Percentiles rank a stretch among this genome's conserved stretches.
Conservation (phyloP, 2,113 vertebrate species). For the Numida meleagris region DNA sequence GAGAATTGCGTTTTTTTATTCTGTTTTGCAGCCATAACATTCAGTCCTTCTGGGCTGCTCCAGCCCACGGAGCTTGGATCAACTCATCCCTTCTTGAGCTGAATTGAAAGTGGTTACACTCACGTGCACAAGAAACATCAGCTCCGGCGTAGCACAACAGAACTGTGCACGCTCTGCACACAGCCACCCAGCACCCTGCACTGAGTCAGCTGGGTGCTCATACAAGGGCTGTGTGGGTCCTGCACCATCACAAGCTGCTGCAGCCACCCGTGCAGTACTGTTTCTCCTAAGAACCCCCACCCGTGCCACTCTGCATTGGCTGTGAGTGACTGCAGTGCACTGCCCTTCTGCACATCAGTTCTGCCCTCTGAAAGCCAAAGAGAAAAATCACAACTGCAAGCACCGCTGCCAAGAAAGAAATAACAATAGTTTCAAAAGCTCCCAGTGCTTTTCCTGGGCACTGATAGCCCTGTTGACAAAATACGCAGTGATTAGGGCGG, state of each 20-base stretch:
- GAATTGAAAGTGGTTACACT: background rate
- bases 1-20: background rate
- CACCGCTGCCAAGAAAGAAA: background rate
- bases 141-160: background rate
- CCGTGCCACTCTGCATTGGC: background rate
- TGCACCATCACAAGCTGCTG: background rate
- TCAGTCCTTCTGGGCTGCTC: background rate
- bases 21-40: background rate
- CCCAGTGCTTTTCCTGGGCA: background rate
- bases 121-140: background rate
- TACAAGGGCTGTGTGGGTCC: accelerated
- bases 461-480: slow-evolving; percentile 62
- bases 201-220: background rate
- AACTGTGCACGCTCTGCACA: background rate
- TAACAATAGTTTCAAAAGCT: slow-evolving; percentile 18
- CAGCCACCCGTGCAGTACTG: background rate
- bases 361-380: background rate
- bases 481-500: background rate
- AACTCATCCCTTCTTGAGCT: background rate
- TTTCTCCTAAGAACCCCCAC: background rate
- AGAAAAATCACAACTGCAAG: slow-evolving; percentile 1
- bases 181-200: too few relatives aligned
- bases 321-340: background rate
- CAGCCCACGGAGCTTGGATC: background rate
- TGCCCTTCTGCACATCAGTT: background rate